Base-by-base conservation (phyloP, 2,797 vertebrate species). In the Gouania willdenowi region DNA sequence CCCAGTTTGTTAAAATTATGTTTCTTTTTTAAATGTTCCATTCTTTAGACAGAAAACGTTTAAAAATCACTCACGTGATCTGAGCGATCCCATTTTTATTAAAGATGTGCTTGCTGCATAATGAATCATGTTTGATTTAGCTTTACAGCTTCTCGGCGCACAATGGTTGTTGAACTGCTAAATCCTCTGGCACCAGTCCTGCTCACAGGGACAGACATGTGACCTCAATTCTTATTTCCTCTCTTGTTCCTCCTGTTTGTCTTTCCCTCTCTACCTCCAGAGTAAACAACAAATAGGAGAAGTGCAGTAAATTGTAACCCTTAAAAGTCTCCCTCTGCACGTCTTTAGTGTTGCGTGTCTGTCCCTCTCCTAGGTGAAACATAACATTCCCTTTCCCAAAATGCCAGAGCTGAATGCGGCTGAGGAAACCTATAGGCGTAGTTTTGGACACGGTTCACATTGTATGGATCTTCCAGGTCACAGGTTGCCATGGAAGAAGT, bases 281-380 rank as follows among this genome's bases (percentile, higher is more conserved):
- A 55, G 69, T 31, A 76, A 81, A 82, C 69, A 79, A 55, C 58
- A 71, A 75, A 71, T 68, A 67, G 48, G 56, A 40, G 49, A 51
- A 45, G 15, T 44, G 65, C 33, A 69, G 60, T 85, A 80, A 86
- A 79, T 75, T 75, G 57, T 66, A 59, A 66, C 65, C 60, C 56
- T 60, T 67, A 66, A 69, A 66, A 33, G 41, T 55, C 53, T 51
- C 20, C 22, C 19, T 27, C 41, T 57, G 46, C 21, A 49, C 41
- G 26, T 54, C 45, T 66, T 40, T 40, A 33, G 33, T 38, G 42
- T 36, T 54, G 42, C 62, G 26, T 82, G 75, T 78, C 63, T 80
- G 27, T 27, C 14, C 38, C 41, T 82, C 81, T 77, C 81, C 79
- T 67, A 62, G 79, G 83, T 75, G 83, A 85, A 71, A 40, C 27